Evolutionary conservation across 1,140 invertebrate genomes (phyloP).

Genomic region (Panagrolaimus sp.): DNA sequence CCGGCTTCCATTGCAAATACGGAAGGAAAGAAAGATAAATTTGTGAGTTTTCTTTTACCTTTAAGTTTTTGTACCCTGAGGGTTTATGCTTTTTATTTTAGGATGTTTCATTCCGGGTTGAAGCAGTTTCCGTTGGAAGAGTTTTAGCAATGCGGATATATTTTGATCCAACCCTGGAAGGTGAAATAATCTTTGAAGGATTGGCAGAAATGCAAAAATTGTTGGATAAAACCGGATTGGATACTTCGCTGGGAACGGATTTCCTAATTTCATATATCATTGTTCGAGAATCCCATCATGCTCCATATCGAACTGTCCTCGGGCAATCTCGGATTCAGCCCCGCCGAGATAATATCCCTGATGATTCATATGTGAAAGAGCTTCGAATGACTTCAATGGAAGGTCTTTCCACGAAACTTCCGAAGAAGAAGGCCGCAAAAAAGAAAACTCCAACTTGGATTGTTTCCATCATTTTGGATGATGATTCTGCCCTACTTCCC

Average conservation of each 20-base stretch:
- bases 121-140: constrained; percentile 39
- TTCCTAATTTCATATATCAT: constrained; percentile 33
- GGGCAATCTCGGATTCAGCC: constrained; percentile 9
- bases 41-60: too few species aligned
- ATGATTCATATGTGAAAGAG: constrained; percentile 33
- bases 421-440: constrained; percentile 34
- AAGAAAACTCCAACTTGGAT: constrained; percentile 30
- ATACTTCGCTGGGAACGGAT: background rate
- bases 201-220: background rate
- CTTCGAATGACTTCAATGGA: constrained; percentile 24
- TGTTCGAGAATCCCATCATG: constrained; percentile 36
- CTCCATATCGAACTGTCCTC: constrained; percentile 40
- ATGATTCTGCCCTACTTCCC: constrained; percentile 36
- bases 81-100: background rate
- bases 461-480: constrained; percentile 28
- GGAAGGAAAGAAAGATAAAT: constrained; percentile 1
- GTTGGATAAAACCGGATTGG: background rate
- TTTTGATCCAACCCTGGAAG: constrained; percentile 35
- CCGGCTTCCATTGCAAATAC: constrained; percentile 17
- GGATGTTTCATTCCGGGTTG: constrained; percentile 42
- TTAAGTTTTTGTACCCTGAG: too few species aligned
- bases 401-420: constrained; percentile 14
- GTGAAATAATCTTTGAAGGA: constrained; percentile 23
- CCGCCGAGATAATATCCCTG: constrained; percentile 2
- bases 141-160: constrained; percentile 35